These are phyloP conservation scores for Nemoura dubitans DNA, from an alignment of 2,888 invertebrate species.

Conservation along the genomic window DNA sequence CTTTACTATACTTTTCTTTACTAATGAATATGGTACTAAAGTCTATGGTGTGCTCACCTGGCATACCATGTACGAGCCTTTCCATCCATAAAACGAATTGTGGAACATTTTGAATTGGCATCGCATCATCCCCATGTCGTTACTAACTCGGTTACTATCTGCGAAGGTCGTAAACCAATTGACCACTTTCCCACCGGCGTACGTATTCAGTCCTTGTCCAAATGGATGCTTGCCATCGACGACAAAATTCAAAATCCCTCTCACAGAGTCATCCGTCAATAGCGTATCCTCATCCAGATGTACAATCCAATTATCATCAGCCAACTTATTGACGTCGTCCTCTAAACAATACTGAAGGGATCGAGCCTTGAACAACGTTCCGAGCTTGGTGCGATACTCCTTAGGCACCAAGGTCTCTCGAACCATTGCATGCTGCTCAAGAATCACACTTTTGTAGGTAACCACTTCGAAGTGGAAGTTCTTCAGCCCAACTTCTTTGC, in stretches of 20 bases:
- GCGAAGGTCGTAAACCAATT: constrained; percentile 97
- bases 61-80: constrained; percentile 96
- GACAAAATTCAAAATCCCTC: constrained; percentile 91
- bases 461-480: constrained; percentile 67
- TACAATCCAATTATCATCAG: constrained; percentile 93
- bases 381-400: constrained; percentile 86
- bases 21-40: too few relatives aligned
- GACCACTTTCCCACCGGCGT: constrained; percentile 94
- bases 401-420: constrained; percentile 90
- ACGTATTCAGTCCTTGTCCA: constrained; percentile 95
- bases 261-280: constrained; percentile 88
- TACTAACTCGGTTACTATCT: constrained; percentile 94
- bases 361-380: constrained; percentile 92
- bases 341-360: constrained; percentile 96
- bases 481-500: too few relatives aligned
- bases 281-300: constrained; percentile 97
- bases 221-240: constrained; percentile 93
- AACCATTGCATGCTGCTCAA: constrained; percentile 78
- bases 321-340: constrained; percentile 83
- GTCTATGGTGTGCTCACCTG: constrained; percentile 75
- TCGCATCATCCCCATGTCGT: constrained; percentile 96
- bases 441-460: constrained; percentile 84
- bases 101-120: constrained; percentile 93
- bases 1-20: too few relatives aligned
- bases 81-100: constrained; percentile 96